Evolutionary conservation across 2,888 invertebrate genomes (phyloP).

Genomic region (Syrphus vitripennis): DNA sequence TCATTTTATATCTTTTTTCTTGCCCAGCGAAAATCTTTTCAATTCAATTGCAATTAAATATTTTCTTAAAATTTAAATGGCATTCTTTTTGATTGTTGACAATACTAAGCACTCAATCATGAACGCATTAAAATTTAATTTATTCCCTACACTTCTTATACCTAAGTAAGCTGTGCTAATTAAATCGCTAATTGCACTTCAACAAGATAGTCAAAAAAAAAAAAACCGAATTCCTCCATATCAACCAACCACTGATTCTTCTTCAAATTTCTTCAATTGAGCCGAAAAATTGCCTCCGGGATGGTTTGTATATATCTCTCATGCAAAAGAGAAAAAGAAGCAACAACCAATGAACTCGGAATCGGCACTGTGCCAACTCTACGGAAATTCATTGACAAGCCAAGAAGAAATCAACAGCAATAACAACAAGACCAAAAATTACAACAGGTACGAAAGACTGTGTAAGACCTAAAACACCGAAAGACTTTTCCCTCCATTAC

Average conservation of each 20-base stretch:
- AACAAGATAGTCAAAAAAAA: slow-evolving; percentile 33
- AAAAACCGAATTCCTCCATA: slow-evolving; percentile 49
- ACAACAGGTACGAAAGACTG: slow-evolving; percentile 53
- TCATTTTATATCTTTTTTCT: neutral
- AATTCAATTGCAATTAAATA: neutral
- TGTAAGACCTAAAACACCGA: slow-evolving; percentile 15
- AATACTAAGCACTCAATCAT: slow-evolving; percentile 53
- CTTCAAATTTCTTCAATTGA: slow-evolving; percentile 24
- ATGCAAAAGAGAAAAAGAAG: slow-evolving; percentile 34
- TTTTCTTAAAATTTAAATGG: neutral
- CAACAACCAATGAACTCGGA: slow-evolving; percentile 51
- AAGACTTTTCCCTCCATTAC: slow-evolving; percentile 62
- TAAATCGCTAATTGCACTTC: slow-evolving; percentile 63
- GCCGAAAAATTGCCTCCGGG: slow-evolving; percentile 31
- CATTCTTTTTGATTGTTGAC: neutral
- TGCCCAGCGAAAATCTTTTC: neutral
- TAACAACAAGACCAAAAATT: slow-evolving; percentile 36
- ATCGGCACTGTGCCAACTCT: slow-evolving; percentile 22
- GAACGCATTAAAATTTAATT: slow-evolving; percentile 51
- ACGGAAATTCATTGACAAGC: slow-evolving; percentile 43
- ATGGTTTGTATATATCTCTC: neutral
- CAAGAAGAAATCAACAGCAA: slow-evolving; percentile 46
- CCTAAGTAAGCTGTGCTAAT: slow-evolving; percentile 25
- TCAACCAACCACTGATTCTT: neutral
- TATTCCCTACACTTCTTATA: slow-evolving; percentile 25